Conservation (phyloP, 2,797 vertebrate species). For the Numenius phaeopus region DNA sequence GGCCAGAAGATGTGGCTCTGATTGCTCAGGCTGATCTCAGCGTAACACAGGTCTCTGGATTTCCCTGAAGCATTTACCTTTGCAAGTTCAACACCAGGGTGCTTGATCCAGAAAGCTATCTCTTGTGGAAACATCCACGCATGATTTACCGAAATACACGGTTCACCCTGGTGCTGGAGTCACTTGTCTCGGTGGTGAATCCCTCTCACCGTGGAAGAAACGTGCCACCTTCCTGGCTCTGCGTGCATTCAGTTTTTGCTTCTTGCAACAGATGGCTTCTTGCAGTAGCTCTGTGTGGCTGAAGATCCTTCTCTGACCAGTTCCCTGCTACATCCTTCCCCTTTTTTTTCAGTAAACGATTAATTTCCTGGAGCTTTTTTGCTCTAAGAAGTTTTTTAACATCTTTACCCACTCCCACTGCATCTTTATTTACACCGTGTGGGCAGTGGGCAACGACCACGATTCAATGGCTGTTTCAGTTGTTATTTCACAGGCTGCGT, state of each 20-base stretch:
- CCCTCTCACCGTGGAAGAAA: not conserved
- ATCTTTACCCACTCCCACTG: not conserved
- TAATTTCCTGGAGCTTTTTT: slow-evolving; percentile 19
- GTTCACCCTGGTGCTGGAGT: not conserved
- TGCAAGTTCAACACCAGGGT: not conserved
- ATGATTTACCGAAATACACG: fast-evolving
- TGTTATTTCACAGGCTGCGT: not conserved
- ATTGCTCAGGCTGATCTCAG: not conserved
- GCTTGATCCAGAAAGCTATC: not conserved
- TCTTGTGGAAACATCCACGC: not conserved
- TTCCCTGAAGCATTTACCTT: not conserved
- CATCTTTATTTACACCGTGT: not conserved
- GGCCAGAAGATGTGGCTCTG: not conserved
- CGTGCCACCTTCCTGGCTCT: not conserved
- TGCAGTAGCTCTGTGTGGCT: not conserved
- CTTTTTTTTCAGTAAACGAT: slow-evolving; percentile 1
- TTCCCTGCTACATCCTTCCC: slow-evolving; percentile 26
- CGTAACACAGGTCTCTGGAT: not conserved
- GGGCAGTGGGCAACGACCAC: not conserved
- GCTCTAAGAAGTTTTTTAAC: not conserved
- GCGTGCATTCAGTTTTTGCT: not conserved
- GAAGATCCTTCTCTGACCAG: not conserved
- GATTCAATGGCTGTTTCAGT: not conserved
- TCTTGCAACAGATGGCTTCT: not conserved
- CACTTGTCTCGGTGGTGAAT: not conserved